These are phyloP conservation scores for Acrocyrtus sp. DNA, from an alignment of 2,888 invertebrate species.

Conservation along the genomic window DNA sequence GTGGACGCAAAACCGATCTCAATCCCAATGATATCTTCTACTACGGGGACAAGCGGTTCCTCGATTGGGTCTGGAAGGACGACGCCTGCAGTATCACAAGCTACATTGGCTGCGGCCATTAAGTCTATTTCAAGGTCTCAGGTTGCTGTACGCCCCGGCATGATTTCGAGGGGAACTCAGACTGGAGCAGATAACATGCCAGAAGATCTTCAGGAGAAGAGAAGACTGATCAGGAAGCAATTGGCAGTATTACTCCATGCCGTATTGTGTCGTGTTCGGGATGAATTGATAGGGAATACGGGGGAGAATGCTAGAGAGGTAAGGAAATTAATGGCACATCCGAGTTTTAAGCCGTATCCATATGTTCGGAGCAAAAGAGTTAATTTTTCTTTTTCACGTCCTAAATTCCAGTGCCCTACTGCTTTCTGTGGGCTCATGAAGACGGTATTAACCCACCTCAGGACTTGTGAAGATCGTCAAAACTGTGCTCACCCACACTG, in stretches of 20 bases:
- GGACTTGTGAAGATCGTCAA: conserved; percentile 32
- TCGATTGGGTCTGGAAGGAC: too few species aligned
- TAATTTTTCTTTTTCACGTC: neutral
- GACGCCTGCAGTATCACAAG: neutral
- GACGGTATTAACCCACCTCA: conserved; percentile 30
- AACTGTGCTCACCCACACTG: conserved; percentile 42
- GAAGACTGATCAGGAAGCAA: conserved; percentile 48
- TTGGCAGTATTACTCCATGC: conserved; percentile 51
- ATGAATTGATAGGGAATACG: conserved; percentile 36
- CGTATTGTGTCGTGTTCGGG: conserved; percentile 41
- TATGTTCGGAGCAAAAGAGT: neutral
- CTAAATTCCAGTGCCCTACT: conserved; percentile 37
- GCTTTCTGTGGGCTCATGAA: conserved; percentile 49
- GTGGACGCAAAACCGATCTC: conserved; percentile 43
- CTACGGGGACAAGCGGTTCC: too few species aligned
- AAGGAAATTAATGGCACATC: conserved; percentile 1
- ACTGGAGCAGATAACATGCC: conserved; percentile 18
- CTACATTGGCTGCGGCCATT: neutral
- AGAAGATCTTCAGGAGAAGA: conserved; percentile 38
- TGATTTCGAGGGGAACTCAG: conserved; percentile 34
- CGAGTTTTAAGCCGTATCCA: neutral
- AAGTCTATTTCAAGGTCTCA: conserved; percentile 23
- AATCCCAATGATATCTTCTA: conserved; percentile 35
- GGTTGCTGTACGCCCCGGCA: neutral
- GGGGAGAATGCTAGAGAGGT: conserved; percentile 26